phyloP scores from a whole-genome alignment of 2,888 invertebrate genomes.

The Cerastoderma edule region DNA sequence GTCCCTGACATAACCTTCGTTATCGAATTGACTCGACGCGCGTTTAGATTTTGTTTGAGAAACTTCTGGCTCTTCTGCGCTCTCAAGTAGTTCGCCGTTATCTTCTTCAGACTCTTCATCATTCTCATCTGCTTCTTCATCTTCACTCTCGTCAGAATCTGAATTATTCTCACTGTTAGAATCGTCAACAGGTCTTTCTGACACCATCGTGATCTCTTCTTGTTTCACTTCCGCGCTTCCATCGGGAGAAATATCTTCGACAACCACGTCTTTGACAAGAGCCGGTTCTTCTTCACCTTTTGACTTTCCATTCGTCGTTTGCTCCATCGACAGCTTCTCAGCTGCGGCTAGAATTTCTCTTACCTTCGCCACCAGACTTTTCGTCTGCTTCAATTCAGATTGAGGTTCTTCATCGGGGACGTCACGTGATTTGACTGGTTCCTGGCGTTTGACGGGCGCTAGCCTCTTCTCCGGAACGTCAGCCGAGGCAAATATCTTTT shows the following conservation, averaged over 20 bases:
- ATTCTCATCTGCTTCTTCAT: slow-evolving; percentile 2
- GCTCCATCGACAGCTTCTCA: slow-evolving; percentile 22
- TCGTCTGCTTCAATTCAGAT: background rate
- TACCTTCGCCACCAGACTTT: slow-evolving; percentile 19
- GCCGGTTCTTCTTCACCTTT: background rate
- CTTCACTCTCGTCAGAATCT: background rate
- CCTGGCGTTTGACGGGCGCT: slow-evolving; percentile 36
- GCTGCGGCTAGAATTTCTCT: slow-evolving; percentile 27
- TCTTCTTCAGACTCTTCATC: background rate
- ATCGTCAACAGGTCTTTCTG: slow-evolving; percentile 4
- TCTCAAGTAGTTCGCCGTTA: background rate
- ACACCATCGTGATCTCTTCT: slow-evolving; percentile 24
- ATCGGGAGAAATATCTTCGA: slow-evolving; percentile 21
- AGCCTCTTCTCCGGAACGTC: slow-evolving; percentile 51
- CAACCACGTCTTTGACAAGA: slow-evolving; percentile 25
- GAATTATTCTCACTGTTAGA: background rate
- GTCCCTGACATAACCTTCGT: slow-evolving; percentile 35
- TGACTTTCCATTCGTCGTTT: background rate
- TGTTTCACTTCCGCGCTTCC: slow-evolving; percentile 25
- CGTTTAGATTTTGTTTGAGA: slow-evolving; percentile 53
- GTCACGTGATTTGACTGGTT: slow-evolving; percentile 15
- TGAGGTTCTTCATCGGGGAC: background rate
- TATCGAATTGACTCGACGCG: slow-evolving; percentile 39
- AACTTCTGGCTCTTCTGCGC: background rate
- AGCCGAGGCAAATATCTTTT: slow-evolving; percentile 49